Evolutionary conservation across 2,113 vertebrate species (phyloP).

Genomic region (Hypomesus transpacificus): DNA sequence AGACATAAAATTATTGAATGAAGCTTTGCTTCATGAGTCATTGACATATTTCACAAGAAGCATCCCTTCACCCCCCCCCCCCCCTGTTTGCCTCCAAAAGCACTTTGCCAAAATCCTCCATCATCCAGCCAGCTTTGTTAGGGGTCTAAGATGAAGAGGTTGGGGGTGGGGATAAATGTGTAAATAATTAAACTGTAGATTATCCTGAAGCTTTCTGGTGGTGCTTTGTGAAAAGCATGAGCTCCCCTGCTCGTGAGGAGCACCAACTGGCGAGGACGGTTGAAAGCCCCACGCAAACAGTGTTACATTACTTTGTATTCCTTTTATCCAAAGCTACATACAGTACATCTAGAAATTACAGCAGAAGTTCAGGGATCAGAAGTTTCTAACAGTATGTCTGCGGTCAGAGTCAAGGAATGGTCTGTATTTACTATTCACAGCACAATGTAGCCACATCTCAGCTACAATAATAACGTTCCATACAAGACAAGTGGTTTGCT

Average conservation of each 20-base stretch:
- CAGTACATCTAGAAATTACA: too few species aligned
- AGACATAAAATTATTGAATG: conserved; percentile 42
- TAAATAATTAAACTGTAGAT: conserved; percentile 17
- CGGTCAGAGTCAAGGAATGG: too few species aligned
- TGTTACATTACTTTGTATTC: too few species aligned
- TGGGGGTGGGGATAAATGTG: neutral
- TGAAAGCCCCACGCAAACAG: conserved; percentile 12
- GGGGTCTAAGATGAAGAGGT: conserved; percentile 5
- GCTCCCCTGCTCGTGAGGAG: neutral
- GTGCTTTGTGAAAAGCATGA: neutral
- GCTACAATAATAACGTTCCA: too few species aligned
- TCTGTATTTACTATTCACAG: too few species aligned
- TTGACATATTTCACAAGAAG: conserved; percentile 33
- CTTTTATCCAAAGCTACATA: too few species aligned
- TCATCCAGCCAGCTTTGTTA: conserved; percentile 11
- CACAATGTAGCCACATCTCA: too few species aligned
- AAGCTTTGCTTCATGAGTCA: conserved; percentile 36
- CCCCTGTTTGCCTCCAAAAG: neutral
- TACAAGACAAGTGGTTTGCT: too few species aligned
- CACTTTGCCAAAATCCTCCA: conserved; percentile 10
- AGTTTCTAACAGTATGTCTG: too few species aligned
- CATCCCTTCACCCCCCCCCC: neutral
- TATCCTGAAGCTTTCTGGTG: neutral
- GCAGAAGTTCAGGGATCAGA: too few species aligned
- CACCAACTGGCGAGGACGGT: conserved; percentile 3